Base-by-base conservation (phyloP, 2,888 invertebrate species). In the Caradrina kadenii region DNA sequence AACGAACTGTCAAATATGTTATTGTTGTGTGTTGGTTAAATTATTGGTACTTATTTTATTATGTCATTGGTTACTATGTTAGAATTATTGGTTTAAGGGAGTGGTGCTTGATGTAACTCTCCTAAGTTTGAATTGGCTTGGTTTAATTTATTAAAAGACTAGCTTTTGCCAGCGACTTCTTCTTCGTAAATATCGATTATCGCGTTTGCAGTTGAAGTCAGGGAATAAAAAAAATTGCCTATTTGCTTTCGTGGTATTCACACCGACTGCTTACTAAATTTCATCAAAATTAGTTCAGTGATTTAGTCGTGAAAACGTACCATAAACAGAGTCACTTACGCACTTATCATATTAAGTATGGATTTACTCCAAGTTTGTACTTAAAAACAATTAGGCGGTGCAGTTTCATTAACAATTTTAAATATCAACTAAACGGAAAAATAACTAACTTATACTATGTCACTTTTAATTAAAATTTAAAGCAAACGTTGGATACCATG, bases 1-100 rank as follows among this genome's bases (percentile, higher is more conserved):
- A 79, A 81, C 55, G 62, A 76, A 69, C 76, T 85, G 79, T 76
- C 79, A 84, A 85, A 85, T 81, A 71, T 63, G 55, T 69, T 75
- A 70, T 72, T 77, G 67, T 82, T 73, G 61, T 69, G 62, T 58
- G 54, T 45, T 42, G n/a, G 69, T 63, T 62, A 70, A 74, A 69
- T 76, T 71, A 81, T 76, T 70, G 69, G 60, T 48, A 39, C 49
- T 49, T 62, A 70, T 59, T 55, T 68, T 68, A 71, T 55, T 55
- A 17, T 56, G 62, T 35, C 53, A 63, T 68, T 53, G 45, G 56
- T 48, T 42, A 62, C 61, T 65, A 11, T 58, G 53, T 54, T 50
- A 50, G 22, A 67, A 54, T 65, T 39, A 61, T 63, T 0, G 39
- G n/a, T 31, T 49, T 49, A 10, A 17, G n/a, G 63, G 55, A 49